Evolutionary conservation across 2,797 vertebrate species (phyloP), one percentile per base, ranked within the genome.

Genomic region (Neosilurus hyrtlii): DNA sequence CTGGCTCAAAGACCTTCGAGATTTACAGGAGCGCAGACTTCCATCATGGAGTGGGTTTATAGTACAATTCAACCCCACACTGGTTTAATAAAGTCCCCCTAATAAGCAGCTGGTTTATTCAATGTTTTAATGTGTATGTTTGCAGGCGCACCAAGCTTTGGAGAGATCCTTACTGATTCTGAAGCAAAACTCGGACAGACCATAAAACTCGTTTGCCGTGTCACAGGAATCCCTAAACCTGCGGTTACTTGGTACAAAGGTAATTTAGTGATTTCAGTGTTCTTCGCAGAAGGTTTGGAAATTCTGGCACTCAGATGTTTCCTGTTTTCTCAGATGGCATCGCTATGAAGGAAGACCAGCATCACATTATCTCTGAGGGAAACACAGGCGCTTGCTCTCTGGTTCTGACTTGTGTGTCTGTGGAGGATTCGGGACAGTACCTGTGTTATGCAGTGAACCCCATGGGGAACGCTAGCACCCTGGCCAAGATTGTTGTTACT

Each of bases 1-100:
- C 1, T 99, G 98, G 98, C 95, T 99, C 84, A 97, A 96, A 88
- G 97, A 99, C 83, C 94, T 99, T 87, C 93, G 93, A 65, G 95
- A 96, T 76, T 94, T 98, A 20, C 97, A 97, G 91, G 96, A 98
- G 74, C 86, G 92, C 1, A 94, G 95, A 10, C 91, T 95, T 84
- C 92, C 93, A 0, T 18, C 93, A 11, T 97, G 96, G 95, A 91
- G 98, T 99, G 89, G 94, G 96, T 91, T 52, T 54, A 18, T 1
- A 52, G 37, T 14, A 56, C 14, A 68, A 8, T 20, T 52, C 9
- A n/a, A 20, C 24, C 65, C 37, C 20, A 67, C 63, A 22, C 0
- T 24, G 18, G 1, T 75, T 6, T 2, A 52, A 57, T 57, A 57
- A 76, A 37, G 56, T 22, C 73, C 61, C 9, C 10, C 37, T 9